These are phyloP conservation scores for Catharus minimus DNA, from an alignment of 2,113 vertebrate genomes.

Conservation along the genomic window DNA sequence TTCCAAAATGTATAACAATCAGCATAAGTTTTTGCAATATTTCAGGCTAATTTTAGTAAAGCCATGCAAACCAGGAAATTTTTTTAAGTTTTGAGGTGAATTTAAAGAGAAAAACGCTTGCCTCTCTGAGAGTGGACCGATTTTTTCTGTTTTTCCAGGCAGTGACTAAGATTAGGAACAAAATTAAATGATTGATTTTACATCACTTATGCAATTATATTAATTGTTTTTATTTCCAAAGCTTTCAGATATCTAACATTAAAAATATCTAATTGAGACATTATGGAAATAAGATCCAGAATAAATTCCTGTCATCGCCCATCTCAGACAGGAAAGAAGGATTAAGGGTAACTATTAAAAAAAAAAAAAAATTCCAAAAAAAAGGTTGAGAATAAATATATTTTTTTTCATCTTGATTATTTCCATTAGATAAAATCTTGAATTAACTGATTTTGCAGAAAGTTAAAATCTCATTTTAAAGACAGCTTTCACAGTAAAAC, in stretches of 20 bases:
- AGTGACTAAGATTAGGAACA: neutral
- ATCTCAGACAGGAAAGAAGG: neutral
- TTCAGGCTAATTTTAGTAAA: slow-evolving; percentile 2
- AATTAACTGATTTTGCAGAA: neutral
- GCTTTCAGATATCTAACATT: neutral
- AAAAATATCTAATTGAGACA: neutral
- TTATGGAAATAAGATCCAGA: neutral
- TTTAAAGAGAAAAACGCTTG: neutral
- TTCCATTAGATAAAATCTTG: neutral
- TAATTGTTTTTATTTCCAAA: neutral
- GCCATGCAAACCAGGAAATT: neutral
- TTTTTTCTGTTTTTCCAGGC: neutral
- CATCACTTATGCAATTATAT: neutral
- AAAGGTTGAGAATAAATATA: neutral
- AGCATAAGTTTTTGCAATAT: slow-evolving; percentile 14
- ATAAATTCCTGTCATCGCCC: neutral
- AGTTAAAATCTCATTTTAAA: neutral
- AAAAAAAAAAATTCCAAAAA: neutral
- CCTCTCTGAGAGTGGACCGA: neutral
- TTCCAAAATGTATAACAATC: slow-evolving; percentile 21
- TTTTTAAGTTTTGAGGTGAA: neutral
- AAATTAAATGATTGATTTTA: neutral
- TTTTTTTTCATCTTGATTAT: neutral
- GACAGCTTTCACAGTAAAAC: neutral
- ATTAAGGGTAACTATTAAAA: neutral